Conservation (phyloP, 2,888 invertebrate genomes). For the Limnephilus rhombicus region DNA sequence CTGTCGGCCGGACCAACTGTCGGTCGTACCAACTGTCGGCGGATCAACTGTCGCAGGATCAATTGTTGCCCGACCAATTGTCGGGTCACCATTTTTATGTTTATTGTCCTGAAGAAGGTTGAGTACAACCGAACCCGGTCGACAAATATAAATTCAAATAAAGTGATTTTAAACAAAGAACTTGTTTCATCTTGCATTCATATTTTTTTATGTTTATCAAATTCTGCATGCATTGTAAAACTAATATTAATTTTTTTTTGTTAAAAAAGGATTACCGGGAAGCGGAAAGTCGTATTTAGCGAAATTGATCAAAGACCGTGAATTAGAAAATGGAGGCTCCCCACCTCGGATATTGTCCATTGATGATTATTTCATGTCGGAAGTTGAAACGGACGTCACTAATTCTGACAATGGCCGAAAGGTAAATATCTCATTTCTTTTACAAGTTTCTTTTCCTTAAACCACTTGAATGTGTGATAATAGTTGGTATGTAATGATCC, state of each 20-base stretch:
- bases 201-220: not conserved
- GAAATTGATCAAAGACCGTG: conserved; percentile 89
- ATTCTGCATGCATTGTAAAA: not conserved
- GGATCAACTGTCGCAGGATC: too few relatives aligned
- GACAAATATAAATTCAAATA: too few relatives aligned
- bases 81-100: too few relatives aligned
- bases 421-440: conserved; percentile 72
- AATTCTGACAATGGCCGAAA: conserved; percentile 86
- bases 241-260: not conserved
- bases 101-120: too few relatives aligned
- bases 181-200: not conserved
- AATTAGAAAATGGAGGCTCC: conserved; percentile 90
- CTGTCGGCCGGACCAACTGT: too few relatives aligned
- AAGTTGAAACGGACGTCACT: conserved; percentile 85
- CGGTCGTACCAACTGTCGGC: too few relatives aligned
- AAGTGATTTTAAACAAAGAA: too few relatives aligned
- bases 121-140: too few relatives aligned
- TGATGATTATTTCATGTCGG: conserved; percentile 97
- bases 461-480: not conserved
- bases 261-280: conserved; percentile 86
- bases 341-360: conserved; percentile 95
- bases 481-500: not conserved
- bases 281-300: conserved; percentile 96
- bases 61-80: too few relatives aligned
- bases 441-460: not conserved